phyloP scores from a whole-genome alignment of 37 sponge, comb jelly and placozoan genomes.

The Beroe ovata region DNA sequence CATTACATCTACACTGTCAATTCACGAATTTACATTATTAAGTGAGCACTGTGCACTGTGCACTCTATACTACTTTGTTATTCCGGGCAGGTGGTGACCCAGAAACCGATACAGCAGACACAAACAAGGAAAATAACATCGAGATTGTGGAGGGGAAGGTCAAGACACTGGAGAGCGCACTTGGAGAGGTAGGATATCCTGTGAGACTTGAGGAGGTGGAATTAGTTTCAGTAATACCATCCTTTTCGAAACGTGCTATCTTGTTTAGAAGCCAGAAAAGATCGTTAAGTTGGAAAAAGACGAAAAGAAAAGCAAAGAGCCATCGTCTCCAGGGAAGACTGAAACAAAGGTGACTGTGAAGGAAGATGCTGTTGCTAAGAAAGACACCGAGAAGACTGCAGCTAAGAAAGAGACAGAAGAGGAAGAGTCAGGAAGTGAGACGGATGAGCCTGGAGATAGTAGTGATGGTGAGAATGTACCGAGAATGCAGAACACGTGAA shows the following conservation, averaged over 20 bases:
- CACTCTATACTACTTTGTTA: too few species aligned
- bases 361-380: background rate
- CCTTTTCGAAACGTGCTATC: too few species aligned
- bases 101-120: too few species aligned
- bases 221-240: too few species aligned
- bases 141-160: slow-evolving; percentile 8
- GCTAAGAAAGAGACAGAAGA: background rate
- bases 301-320: background rate
- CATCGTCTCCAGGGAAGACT: background rate
- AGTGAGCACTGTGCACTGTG: too few species aligned
- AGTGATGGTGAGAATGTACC: too few species aligned
- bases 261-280: slow-evolving; percentile 3
- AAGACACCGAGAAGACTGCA: background rate
- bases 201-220: too few species aligned
- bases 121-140: slow-evolving; percentile 48
- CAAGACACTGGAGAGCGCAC: slow-evolving; percentile 32
- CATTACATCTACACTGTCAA: too few species aligned
- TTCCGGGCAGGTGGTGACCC: too few species aligned
- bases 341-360: background rate
- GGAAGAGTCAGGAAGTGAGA: slow-evolving; percentile 61
- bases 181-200: too few species aligned
- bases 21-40: too few species aligned
- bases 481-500: too few species aligned
- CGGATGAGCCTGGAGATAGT: slow-evolving; percentile 28
- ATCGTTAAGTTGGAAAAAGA: slow-evolving; percentile 12